A percentile compares a stretch with the other conserved stretches of the same genome.
These are phyloP conservation scores for Charanyca ferruginea DNA, from an alignment of 2,888 invertebrate genomes.

Conservation along the genomic window DNA sequence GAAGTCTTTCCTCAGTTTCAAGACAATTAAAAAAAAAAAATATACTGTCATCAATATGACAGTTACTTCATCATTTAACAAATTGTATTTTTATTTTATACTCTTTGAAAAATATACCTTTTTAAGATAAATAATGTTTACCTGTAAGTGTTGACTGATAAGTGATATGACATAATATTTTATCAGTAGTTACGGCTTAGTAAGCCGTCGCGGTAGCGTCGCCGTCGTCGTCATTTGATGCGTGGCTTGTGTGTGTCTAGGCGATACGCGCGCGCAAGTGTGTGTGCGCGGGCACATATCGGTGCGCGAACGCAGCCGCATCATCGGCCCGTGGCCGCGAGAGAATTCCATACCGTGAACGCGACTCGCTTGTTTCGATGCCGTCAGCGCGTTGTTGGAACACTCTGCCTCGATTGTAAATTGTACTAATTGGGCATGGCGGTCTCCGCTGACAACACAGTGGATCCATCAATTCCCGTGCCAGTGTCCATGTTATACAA, in stretches of 20 bases:
- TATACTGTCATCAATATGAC: conserved; percentile 24
- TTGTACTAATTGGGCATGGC: conserved; percentile 90
- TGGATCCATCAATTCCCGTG: conserved; percentile 83
- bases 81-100: conserved; percentile 15
- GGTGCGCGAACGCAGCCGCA: conserved; percentile 86
- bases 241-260: conserved; percentile 68
- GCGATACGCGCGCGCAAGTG: conserved; percentile 66
- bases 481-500: conserved; percentile 80
- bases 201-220: conserved; percentile 71
- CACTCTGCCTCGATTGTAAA: conserved; percentile 86
- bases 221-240: conserved; percentile 76
- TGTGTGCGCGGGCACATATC: conserved; percentile 81
- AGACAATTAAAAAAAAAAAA: conserved; percentile 5
- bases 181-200: conserved; percentile 71
- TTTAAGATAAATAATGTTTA: conserved; percentile 55
- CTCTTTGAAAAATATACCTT: conserved; percentile 3
- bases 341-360: conserved; percentile 88
- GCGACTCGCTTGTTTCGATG: conserved; percentile 86
- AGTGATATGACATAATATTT: conserved; percentile 68
- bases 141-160: conserved; percentile 69
- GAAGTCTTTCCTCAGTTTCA: background rate
- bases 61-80: conserved; percentile 11
- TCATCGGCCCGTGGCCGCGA: conserved; percentile 79
- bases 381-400: conserved; percentile 87
- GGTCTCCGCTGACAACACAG: conserved; percentile 85